Evolutionary conservation across 1,140 invertebrate genomes (phyloP).

Genomic region (Hylaeus anthracinus): DNA sequence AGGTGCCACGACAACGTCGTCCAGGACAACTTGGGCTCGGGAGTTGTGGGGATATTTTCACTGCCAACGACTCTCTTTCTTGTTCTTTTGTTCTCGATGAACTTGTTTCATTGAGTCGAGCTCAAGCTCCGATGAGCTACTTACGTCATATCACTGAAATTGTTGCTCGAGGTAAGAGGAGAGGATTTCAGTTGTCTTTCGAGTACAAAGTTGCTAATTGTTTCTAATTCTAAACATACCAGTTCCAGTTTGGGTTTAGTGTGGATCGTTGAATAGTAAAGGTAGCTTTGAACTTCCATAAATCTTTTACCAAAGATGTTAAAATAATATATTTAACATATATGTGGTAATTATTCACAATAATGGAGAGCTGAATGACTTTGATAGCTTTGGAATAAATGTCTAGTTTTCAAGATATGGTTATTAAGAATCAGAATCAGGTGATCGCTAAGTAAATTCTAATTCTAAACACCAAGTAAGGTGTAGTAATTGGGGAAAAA

Average conservation of each 20-base stretch:
- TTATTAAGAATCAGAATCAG: no score
- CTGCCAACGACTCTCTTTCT: constrained; percentile 37
- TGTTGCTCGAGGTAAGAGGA: neutral
- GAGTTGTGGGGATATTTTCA: constrained; percentile 41
- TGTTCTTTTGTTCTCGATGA: constrained; percentile 36
- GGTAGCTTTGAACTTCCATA: no score
- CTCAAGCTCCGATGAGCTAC: no score
- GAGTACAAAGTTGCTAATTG: neutral
- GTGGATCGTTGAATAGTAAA: neutral
- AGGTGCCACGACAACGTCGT: constrained; percentile 85
- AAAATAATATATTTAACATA: neutral
- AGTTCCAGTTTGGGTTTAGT: neutral
- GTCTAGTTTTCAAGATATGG: no score
- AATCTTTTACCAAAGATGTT: neutral
- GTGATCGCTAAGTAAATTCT: no score
- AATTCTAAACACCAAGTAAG: no score
- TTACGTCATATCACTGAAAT: neutral
- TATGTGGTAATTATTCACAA: neutral
- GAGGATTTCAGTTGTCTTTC: neutral
- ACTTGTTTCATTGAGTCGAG: constrained; percentile 39
- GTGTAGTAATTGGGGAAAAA: no score
- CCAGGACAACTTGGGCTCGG: constrained; percentile 83
- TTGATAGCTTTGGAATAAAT: no score
- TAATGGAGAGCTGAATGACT: no score
- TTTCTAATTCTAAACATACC: neutral